phyloP scores from a whole-genome alignment of 2,113 vertebrate species.

The Chloroceryle aenea region DNA sequence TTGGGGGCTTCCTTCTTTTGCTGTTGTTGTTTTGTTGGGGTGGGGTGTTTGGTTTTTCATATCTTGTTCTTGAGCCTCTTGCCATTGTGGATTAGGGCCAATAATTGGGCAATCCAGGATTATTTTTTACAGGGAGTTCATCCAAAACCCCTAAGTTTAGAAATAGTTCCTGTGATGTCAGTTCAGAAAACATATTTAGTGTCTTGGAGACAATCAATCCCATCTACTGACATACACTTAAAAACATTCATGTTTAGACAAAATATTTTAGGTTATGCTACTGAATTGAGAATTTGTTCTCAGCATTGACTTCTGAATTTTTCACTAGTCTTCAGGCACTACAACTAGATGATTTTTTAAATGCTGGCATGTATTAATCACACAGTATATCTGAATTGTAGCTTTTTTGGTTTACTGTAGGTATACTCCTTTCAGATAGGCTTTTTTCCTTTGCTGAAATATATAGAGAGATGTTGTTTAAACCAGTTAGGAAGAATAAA shows the following conservation, averaged over 20 bases:
- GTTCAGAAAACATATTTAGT: background rate
- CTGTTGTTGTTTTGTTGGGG: background rate
- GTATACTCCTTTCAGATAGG: background rate
- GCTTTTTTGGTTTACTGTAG: background rate
- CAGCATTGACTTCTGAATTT: background rate
- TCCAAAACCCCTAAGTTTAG: background rate
- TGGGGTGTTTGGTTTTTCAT: background rate
- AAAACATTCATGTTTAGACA: background rate
- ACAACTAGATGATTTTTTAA: background rate
- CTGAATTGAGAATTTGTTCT: background rate
- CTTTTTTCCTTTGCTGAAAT: background rate
- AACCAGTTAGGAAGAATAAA: background rate
- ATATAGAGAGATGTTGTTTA: background rate
- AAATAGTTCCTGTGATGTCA: background rate
- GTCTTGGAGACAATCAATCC: background rate
- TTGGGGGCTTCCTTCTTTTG: accelerated
- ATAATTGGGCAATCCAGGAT: background rate
- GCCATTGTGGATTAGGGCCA: background rate
- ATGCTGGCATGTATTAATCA: background rate
- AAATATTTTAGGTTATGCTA: background rate
- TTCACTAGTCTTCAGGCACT: background rate
- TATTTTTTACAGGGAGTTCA: background rate
- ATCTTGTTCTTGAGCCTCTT: background rate
- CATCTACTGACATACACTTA: background rate
- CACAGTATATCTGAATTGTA: background rate